Evolutionary conservation across 1,140 invertebrate genomes (phyloP).

Genomic region (Eriocheir sinensis): DNA sequence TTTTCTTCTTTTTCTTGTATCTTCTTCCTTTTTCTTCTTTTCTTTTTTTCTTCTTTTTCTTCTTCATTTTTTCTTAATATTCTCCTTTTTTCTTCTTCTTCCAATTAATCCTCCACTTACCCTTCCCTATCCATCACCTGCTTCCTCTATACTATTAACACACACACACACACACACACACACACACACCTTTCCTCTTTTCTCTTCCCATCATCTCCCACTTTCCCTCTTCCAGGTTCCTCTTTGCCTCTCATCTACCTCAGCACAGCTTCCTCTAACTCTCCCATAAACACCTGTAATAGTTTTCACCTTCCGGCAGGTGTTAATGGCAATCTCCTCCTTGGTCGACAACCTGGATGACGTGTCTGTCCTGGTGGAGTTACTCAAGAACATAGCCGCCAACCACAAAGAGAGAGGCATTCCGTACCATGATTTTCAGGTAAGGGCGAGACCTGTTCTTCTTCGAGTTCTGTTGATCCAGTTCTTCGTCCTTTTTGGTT

Average conservation of each 20-base stretch:
- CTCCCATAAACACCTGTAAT: too few species aligned
- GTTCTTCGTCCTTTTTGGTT: too few species aligned
- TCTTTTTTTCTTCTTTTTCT: too few species aligned
- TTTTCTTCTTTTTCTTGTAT: background rate
- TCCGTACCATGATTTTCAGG: constrained; percentile 45
- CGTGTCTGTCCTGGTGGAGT: constrained; percentile 49
- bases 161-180: background rate
- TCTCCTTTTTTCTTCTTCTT: background rate
- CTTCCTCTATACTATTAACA: background rate
- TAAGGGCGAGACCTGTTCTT: background rate
- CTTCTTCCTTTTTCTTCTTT: background rate
- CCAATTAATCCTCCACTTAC: background rate
- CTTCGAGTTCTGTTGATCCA: too few species aligned
- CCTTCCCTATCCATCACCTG: too few species aligned
- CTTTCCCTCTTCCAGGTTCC: too few species aligned
- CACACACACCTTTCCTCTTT: too few species aligned
- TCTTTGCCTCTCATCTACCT: too few species aligned
- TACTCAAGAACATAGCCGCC: constrained; percentile 27
- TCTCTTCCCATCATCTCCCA: too few species aligned
- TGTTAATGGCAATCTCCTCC: constrained; percentile 33
- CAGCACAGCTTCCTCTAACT: too few species aligned
- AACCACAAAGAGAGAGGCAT: constrained; percentile 62
- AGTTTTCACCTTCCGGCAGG: background rate
- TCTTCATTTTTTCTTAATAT: background rate
- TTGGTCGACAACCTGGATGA: constrained; percentile 70